A percentile compares a stretch with the other conserved stretches of the same genome.
Conservation (phyloP, 1,140 invertebrate species). For the Trachymyrmex cornetzi region DNA sequence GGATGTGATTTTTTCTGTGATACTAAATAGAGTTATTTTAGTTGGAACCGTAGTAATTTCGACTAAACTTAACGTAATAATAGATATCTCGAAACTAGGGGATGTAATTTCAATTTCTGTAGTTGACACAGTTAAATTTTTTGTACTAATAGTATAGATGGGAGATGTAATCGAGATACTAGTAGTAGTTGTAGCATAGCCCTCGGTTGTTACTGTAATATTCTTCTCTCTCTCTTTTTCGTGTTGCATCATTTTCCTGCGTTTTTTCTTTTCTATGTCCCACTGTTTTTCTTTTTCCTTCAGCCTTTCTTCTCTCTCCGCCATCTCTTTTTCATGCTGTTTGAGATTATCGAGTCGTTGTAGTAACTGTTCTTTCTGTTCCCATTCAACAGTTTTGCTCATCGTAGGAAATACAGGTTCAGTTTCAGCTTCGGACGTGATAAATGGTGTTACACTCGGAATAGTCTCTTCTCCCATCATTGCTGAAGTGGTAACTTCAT, state of each 20-base stretch:
- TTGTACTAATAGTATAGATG: neutral
- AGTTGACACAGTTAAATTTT: neutral
- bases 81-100: neutral
- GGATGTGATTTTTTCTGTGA: neutral
- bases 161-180: neutral
- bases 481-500: neutral
- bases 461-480: neutral
- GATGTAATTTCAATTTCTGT: neutral
- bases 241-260: conserved; percentile 12
- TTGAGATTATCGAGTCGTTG: neutral
- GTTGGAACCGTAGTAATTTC: neutral
- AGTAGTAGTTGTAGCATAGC: conserved; percentile 4
- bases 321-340: neutral
- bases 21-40: neutral
- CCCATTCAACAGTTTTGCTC: neutral
- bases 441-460: conserved; percentile 1
- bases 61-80: neutral
- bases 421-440: neutral
- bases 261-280: conserved; percentile 34
- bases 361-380: conserved; percentile 4
- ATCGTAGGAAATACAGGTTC: conserved; percentile 18
- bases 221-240: neutral
- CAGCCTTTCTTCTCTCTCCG: conserved; percentile 29
- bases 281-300: conserved; percentile 12
- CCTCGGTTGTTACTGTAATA: neutral